These are phyloP conservation scores for Papilio machaon DNA, from an alignment of 1,140 invertebrate genomes.

Conservation along the genomic window DNA sequence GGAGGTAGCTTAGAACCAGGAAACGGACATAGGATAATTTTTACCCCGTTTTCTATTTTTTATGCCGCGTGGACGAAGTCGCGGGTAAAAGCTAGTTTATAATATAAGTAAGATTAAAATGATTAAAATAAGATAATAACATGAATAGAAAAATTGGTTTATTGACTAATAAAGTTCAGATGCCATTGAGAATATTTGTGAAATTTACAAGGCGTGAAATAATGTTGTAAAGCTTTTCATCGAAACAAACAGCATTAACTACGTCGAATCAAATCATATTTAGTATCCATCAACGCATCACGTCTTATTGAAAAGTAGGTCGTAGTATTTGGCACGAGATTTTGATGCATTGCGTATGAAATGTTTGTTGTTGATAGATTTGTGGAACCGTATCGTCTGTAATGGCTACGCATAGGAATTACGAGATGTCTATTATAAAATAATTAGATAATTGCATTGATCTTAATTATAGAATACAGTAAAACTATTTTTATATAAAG, in stretches of 20 bases:
- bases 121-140: too few species aligned
- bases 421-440: neutral
- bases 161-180: too few species aligned
- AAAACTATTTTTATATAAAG: too few species aligned
- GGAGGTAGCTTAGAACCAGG: too few species aligned
- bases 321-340: slow-evolving; percentile 33
- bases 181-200: too few species aligned
- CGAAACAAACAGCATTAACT: neutral
- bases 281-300: slow-evolving; percentile 7
- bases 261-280: slow-evolving; percentile 17
- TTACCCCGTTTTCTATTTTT: too few species aligned
- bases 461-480: neutral
- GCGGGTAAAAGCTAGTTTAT: too few species aligned
- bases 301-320: slow-evolving; percentile 20
- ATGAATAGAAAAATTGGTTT: too few species aligned
- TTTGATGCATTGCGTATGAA: slow-evolving; percentile 12
- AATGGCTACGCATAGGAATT: slow-evolving; percentile 6
- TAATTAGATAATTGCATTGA: neutral
- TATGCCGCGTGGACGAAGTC: too few species aligned
- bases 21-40: too few species aligned
- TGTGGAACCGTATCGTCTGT: slow-evolving; percentile 31
- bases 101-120: too few species aligned
- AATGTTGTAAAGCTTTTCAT: neutral
- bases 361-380: slow-evolving; percentile 12
- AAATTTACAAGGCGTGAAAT: too few species aligned